These are phyloP conservation scores for Hippasteria phrygiana DNA, from an alignment of 53 echinoderm and acorn worm genomes.

Conservation along the genomic window DNA sequence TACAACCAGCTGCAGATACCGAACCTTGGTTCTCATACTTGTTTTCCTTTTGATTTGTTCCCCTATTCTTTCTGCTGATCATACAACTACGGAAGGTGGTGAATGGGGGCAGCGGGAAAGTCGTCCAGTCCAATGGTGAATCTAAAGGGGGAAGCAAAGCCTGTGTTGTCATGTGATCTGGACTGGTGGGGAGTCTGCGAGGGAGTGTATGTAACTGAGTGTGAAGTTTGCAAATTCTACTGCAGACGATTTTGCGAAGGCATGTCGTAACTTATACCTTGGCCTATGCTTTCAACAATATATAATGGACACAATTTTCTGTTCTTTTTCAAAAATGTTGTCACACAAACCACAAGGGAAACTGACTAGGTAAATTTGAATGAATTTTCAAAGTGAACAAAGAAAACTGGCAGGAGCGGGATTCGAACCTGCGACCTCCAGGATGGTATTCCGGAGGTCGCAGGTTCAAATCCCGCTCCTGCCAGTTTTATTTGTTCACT, in stretches of 20 bases:
- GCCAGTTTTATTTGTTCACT: too few species aligned
- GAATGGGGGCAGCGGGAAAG: constrained; percentile 41
- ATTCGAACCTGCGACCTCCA: too few species aligned
- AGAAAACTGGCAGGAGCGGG: too few species aligned
- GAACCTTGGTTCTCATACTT: constrained; percentile 3
- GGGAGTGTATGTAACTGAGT: neutral
- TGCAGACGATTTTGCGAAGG: neutral
- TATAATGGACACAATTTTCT: too few species aligned
- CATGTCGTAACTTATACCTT: neutral
- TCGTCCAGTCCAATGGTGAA: constrained; percentile 32
- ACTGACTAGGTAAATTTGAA: too few species aligned
- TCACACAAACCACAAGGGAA: too few species aligned
- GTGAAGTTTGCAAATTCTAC: neutral
- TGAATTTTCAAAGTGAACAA: too few species aligned
- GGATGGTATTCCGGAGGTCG: too few species aligned
- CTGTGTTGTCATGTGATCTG: constrained; percentile 45
- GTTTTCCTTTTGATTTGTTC: neutral
- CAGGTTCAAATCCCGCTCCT: too few species aligned
- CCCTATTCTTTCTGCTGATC: constrained; percentile 15
- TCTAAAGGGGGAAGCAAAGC: constrained; percentile 52
- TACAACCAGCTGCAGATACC: neutral
- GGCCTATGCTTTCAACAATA: neutral
- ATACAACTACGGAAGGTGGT: constrained; percentile 48
- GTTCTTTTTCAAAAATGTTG: neutral
- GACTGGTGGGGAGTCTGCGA: neutral